Conservation (phyloP, 2,888 invertebrate species). For the Athalia cordata region DNA sequence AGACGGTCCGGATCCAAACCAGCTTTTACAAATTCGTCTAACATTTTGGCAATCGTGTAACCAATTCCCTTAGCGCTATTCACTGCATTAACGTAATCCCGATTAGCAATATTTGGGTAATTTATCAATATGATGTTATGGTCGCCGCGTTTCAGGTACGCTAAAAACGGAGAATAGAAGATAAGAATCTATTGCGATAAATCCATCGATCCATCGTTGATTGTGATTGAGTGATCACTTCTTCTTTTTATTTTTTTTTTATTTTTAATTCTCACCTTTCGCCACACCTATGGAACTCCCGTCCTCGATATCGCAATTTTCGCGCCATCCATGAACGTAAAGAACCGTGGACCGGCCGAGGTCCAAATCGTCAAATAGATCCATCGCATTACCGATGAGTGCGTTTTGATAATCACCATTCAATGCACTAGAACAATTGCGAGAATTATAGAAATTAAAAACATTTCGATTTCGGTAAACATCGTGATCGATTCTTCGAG, state of each 20-base stretch:
- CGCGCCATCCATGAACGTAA: not conserved
- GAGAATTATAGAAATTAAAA: not conserved
- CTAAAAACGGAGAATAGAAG: constrained; percentile 48
- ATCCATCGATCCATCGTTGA: not conserved
- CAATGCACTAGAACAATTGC: not conserved
- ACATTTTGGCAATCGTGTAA: constrained; percentile 51
- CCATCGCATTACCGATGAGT: not conserved
- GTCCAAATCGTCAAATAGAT: not conserved
- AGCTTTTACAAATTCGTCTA: constrained; percentile 55
- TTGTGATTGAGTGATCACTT: no score
- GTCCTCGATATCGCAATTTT: not conserved
- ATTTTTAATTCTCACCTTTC: not conserved
- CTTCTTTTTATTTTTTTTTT: no score
- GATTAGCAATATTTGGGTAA: constrained; percentile 73
- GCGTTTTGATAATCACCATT: not conserved
- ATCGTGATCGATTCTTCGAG: not conserved
- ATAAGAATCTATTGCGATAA: no score
- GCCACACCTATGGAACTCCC: not conserved
- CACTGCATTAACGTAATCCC: constrained; percentile 67
- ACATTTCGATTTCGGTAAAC: not conserved
- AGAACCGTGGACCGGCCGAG: not conserved
- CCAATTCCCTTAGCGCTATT: constrained; percentile 55
- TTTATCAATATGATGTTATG: constrained; percentile 74
- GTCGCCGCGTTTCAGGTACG: constrained; percentile 69
- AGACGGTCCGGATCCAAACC: constrained; percentile 54